Evolutionary conservation across 2,113 vertebrate genomes (phyloP).

Genomic region (Chaetura pelagica): DNA sequence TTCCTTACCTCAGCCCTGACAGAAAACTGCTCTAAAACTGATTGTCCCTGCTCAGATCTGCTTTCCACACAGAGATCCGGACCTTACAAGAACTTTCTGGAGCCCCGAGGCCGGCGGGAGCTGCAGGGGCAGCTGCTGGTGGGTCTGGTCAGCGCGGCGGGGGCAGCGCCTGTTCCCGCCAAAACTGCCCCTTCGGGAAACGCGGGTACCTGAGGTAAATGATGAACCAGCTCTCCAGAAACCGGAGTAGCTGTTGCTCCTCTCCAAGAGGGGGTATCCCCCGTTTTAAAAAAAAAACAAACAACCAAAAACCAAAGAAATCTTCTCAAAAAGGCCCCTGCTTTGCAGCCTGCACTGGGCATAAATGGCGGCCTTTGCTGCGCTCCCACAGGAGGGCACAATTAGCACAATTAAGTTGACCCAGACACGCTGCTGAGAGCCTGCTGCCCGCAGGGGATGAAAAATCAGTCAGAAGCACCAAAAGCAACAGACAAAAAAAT

Average conservation of each 20-base stretch:
- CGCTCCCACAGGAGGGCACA: neutral
- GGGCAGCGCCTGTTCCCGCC: too few species aligned
- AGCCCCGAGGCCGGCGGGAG: too few species aligned
- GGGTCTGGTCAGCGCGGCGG: too few species aligned
- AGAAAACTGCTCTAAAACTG: too few species aligned
- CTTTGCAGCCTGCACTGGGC: too few species aligned
- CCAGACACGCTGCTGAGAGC: neutral
- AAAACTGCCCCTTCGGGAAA: too few species aligned
- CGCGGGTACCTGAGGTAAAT: too few species aligned
- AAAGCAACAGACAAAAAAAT: neutral
- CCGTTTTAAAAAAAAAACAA: neutral
- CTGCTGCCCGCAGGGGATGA: neutral
- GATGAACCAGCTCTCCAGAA: too few species aligned
- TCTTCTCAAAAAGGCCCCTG: rapidly evolving
- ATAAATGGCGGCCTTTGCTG: neutral
- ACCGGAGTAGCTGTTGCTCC: rapidly evolving
- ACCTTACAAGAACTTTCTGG: too few species aligned
- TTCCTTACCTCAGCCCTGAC: neutral
- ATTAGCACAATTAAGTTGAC: neutral
- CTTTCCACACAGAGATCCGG: too few species aligned
- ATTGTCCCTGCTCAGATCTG: too few species aligned
- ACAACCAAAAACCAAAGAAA: rapidly evolving
- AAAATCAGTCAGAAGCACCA: neutral
- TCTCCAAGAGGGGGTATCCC: neutral
- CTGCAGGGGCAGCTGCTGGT: too few species aligned